These are phyloP conservation scores for Lucilia cuprina DNA, from an alignment of 1,140 invertebrate genomes.

Conservation along the genomic window DNA sequence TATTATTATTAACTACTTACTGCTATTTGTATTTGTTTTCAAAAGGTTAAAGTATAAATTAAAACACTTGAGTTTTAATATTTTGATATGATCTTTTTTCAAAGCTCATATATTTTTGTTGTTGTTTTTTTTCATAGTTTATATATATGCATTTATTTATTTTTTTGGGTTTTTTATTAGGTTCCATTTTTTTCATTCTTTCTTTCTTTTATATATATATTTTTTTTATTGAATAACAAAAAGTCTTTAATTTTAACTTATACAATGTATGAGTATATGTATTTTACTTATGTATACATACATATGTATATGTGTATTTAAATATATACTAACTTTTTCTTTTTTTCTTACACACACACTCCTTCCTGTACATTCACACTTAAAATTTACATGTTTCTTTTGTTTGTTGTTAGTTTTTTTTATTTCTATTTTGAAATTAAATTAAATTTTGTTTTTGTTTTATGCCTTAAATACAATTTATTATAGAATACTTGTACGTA, in stretches of 20 bases:
- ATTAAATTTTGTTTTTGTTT: not conserved
- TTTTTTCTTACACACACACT: no score
- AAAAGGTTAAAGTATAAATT: no score
- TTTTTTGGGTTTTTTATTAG: not conserved
- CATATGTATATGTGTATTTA: not conserved
- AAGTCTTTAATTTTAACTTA: conserved; percentile 26
- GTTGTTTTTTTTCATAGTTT: not conserved
- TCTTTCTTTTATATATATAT: not conserved
- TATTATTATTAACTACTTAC: no score
- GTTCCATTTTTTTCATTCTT: not conserved
- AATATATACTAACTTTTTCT: not conserved
- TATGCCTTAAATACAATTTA: not conserved
- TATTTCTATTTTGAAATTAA: not conserved
- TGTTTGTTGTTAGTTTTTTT: no score
- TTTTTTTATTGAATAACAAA: conserved; percentile 22
- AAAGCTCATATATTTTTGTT: conserved; percentile 11
- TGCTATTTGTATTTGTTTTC: no score
- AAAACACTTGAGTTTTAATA: conserved; percentile 9
- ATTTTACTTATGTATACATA: not conserved
- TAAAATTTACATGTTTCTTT: not conserved
- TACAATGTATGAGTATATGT: not conserved
- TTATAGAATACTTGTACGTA: not conserved
- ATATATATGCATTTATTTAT: conserved; percentile 18
- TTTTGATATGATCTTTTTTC: conserved; percentile 33
- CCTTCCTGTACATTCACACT: not conserved